These are phyloP conservation scores for Enchytraeus crypticus DNA, from an alignment of 2,888 invertebrate species.

Conservation along the genomic window DNA sequence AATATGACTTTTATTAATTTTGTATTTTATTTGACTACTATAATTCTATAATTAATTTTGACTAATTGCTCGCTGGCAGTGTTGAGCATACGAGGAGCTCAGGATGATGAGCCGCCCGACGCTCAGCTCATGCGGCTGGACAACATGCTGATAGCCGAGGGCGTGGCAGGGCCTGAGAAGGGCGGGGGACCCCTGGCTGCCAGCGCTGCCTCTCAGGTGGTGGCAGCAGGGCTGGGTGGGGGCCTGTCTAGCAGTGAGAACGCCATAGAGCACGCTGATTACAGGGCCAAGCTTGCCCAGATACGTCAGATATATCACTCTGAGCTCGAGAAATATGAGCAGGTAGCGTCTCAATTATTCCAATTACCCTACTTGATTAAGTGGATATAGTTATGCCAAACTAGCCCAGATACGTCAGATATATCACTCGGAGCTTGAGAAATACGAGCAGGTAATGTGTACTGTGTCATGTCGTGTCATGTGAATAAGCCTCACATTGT, in stretches of 20 bases:
- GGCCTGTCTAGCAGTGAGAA: constrained; percentile 51
- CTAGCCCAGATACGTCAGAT: constrained; percentile 96
- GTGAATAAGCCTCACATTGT: not conserved
- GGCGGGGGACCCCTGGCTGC: constrained; percentile 39
- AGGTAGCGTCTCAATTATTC: too few relatives aligned
- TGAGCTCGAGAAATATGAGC: constrained; percentile 98
- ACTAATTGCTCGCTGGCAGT: too few relatives aligned
- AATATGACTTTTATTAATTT: too few relatives aligned
- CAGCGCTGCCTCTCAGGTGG: constrained; percentile 38
- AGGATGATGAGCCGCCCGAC: constrained; percentile 96
- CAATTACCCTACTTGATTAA: too few relatives aligned
- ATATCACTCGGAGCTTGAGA: constrained; percentile 96
- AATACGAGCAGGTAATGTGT: constrained; percentile 91
- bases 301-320: constrained; percentile 98
- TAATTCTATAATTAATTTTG: too few relatives aligned
- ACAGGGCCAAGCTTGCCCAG: constrained; percentile 94
- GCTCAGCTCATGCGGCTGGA: constrained; percentile 96
- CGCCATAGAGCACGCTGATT: constrained; percentile 94
- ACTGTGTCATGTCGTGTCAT: too few relatives aligned
- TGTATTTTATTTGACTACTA: too few relatives aligned
- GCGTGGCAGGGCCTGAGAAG: constrained; percentile 53
- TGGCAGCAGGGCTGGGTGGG: too few relatives aligned
- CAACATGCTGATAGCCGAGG: constrained; percentile 95
- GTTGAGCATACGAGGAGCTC: constrained; percentile 85
- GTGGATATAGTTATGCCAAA: too few relatives aligned